These are phyloP conservation scores for Callaeas wilsoni DNA, from an alignment of 2,113 vertebrate genomes.

Conservation along the genomic window DNA sequence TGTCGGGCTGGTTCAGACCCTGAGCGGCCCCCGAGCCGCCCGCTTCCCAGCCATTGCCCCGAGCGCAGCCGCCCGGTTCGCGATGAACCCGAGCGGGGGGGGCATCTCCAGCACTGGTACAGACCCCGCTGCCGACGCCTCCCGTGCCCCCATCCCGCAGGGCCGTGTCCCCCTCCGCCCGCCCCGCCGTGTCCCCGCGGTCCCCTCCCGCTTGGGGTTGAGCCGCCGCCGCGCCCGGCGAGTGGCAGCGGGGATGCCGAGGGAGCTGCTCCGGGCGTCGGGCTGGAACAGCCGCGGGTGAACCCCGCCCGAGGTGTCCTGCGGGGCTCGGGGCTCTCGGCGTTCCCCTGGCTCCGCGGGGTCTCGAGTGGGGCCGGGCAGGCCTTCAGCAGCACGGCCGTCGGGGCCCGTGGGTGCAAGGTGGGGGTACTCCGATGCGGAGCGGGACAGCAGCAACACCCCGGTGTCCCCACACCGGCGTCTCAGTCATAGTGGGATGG, in stretches of 20 bases:
- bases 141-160: neutral
- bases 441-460: neutral
- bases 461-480: neutral
- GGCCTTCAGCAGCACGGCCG: neutral
- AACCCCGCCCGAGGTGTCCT: neutral
- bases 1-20: neutral
- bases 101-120: neutral
- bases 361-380: neutral
- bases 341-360: neutral
- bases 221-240: neutral
- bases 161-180: neutral
- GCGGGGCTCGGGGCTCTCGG: neutral
- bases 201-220: neutral
- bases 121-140: neutral
- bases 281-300: neutral
- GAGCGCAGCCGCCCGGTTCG: neutral
- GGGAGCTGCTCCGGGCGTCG: neutral
- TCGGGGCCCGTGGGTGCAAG: neutral
- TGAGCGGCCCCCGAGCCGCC: neutral
- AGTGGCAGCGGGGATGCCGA: neutral
- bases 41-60: neutral
- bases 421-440: neutral
- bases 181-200: neutral
- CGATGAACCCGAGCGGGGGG: neutral
- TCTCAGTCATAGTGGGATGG: fast-evolving